phyloP scores from a whole-genome alignment of 2,797 vertebrate genomes.

The Lateolabrax maculatus region DNA sequence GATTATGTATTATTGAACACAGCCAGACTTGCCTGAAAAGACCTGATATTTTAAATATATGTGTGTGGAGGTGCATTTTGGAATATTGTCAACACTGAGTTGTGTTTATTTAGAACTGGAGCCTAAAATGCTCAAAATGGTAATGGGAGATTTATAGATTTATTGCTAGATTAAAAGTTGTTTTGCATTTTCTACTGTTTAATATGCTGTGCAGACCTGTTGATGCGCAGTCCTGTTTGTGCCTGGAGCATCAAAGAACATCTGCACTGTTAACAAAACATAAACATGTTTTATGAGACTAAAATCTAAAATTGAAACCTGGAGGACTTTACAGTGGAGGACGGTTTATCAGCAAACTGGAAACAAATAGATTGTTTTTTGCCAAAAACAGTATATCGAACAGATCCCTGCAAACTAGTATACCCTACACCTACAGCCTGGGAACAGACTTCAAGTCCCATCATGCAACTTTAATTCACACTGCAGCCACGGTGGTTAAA shows the following conservation, averaged over 20 bases:
- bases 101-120: background rate
- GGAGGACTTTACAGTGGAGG: background rate
- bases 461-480: constrained; percentile 52
- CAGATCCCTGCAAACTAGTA: background rate
- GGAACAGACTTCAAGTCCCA: constrained; percentile 34
- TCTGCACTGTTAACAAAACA: background rate
- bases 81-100: background rate
- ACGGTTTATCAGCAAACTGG: background rate
- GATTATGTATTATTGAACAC: constrained; percentile 55
- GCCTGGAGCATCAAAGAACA: background rate
- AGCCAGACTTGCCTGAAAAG: background rate
- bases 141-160: background rate
- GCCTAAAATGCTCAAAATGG: background rate
- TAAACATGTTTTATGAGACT: background rate
- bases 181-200: background rate
- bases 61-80: background rate
- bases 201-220: background rate
- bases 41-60: background rate
- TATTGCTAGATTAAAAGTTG: no score
- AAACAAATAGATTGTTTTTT: background rate
- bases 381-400: background rate
- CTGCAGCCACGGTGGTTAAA: constrained; percentile 14
- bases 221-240: background rate
- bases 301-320: background rate
- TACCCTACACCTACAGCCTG: constrained; percentile 3